Percentiles rank a stretch among this genome's conserved stretches.
Conservation (phyloP, 2,888 invertebrate genomes). For the Elegia similella region DNA sequence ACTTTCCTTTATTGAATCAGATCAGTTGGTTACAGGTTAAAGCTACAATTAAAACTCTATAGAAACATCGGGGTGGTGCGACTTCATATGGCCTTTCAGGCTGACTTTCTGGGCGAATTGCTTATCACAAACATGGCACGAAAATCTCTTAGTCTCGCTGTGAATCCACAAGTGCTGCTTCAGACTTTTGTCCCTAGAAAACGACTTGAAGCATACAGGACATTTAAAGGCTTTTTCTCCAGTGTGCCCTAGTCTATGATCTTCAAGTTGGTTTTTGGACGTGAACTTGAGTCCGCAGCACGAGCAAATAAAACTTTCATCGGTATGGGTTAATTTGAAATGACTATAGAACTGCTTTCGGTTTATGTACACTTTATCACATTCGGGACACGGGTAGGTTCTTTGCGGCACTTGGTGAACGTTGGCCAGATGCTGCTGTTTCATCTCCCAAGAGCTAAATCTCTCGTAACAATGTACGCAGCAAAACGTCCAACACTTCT, state of each 20-base stretch:
- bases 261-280: slow-evolving; percentile 47
- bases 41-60: slow-evolving; percentile 28
- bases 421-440: slow-evolving; percentile 53
- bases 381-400: slow-evolving; percentile 59
- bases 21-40: slow-evolving; percentile 2
- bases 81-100: slow-evolving; percentile 57
- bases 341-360: slow-evolving; percentile 59
- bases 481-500: slow-evolving; percentile 55
- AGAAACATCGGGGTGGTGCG: slow-evolving; percentile 48
- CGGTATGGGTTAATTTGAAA: slow-evolving; percentile 55
- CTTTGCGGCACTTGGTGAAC: slow-evolving; percentile 45
- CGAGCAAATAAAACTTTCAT: slow-evolving; percentile 51
- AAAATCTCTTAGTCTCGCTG: slow-evolving; percentile 57
- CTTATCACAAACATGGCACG: slow-evolving; percentile 56
- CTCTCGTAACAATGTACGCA: slow-evolving; percentile 60
- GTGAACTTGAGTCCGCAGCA: slow-evolving; percentile 58
- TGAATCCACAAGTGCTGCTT: slow-evolving; percentile 69
- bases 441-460: slow-evolving; percentile 63
- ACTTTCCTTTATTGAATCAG: not conserved
- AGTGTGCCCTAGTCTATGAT: slow-evolving; percentile 73
- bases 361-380: slow-evolving; percentile 42
- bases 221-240: slow-evolving; percentile 71
- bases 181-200: slow-evolving; percentile 70
- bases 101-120: slow-evolving; percentile 67
- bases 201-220: slow-evolving; percentile 68